Conservation (phyloP, 2,113 vertebrate species). For the Poeciliopsis turrubarensis region DNA sequence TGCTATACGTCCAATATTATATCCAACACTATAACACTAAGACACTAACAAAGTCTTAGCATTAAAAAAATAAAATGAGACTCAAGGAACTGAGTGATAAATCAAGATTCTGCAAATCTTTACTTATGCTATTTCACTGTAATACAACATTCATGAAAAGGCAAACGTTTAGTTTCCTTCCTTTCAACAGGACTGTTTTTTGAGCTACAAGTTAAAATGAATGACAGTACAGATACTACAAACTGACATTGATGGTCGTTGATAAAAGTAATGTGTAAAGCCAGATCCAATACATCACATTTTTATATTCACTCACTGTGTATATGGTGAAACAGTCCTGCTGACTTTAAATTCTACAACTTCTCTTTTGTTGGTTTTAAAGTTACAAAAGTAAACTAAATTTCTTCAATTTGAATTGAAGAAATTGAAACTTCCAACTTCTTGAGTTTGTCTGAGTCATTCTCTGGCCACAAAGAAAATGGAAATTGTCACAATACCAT, state of each 20-base stretch:
- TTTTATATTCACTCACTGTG: not conserved
- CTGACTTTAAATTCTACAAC: not conserved
- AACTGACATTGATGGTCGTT: not conserved
- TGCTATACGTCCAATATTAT: no score
- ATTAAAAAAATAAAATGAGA: not conserved
- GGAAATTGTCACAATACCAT: no score
- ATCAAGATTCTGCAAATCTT: not conserved
- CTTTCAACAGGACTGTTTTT: not conserved
- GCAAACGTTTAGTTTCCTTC: constrained; percentile 4
- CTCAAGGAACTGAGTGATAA: not conserved
- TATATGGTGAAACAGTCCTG: not conserved
- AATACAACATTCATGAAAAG: not conserved
- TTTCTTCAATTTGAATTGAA: no score
- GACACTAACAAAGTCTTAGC: not conserved
- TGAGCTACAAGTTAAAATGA: not conserved
- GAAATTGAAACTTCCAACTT: no score
- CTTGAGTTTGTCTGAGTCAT: no score
- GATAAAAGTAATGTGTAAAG: not conserved
- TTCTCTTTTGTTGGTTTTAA: no score
- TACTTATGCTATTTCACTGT: not conserved
- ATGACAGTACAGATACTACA: not conserved
- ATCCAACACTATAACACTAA: not conserved
- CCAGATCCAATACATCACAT: not conserved
- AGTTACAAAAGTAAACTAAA: no score
- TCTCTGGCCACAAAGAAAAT: not conserved